Evolutionary conservation across 53 echinoderm and acorn worm species (phyloP), one percentile per base, ranked within the genome.

Genomic region (Antedon mediterranea): DNA sequence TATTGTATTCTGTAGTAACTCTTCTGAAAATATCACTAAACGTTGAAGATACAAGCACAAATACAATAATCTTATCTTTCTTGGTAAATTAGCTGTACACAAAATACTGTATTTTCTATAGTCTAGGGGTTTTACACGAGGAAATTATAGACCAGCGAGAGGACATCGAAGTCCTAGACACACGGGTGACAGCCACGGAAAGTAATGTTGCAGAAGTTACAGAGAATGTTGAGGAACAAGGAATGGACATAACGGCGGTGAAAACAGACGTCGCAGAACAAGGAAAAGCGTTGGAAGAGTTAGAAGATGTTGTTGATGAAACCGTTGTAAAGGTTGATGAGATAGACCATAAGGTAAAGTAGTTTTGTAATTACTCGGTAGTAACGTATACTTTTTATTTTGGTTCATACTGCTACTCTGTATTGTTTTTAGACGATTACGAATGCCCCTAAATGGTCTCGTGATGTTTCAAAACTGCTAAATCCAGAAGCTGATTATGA

Each of bases 401-500:
- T 41, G 13, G 41, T 41, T 26, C 4, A 28, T 34, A 20, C 3
- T 0, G 3, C 44, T 15, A 43, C 15, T 23, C 3, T 44, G 28
- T 26, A 20, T 29, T 72, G 2, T 30, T 78, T 30, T 11, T 80
- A 95, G 95, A 95, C 95, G 0, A 91, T 95, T 34, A 88, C 85
- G 0, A 91, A 89, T 76, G 95, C 95, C 0, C 95, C 95, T 2
- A 91, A 91, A 77, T 95, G 95, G 95, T 95, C 91, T 32, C 83
- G 89, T 31, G 91, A 89, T 77, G 86, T 91, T 11, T 80, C 95
- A 28, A 95, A 95, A 74, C 89, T 95, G 33, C 87, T 95, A 9
- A 95, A 95, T 73, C 84, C 80, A 0, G 95, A 95, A 33, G 85
- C 85, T 32, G 89, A 91, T 43, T 83, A 94, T 34, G 91, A 94